These are phyloP conservation scores for Callyntrura guangdongensis DNA, from an alignment of 2,888 invertebrate species.

Conservation along the genomic window DNA sequence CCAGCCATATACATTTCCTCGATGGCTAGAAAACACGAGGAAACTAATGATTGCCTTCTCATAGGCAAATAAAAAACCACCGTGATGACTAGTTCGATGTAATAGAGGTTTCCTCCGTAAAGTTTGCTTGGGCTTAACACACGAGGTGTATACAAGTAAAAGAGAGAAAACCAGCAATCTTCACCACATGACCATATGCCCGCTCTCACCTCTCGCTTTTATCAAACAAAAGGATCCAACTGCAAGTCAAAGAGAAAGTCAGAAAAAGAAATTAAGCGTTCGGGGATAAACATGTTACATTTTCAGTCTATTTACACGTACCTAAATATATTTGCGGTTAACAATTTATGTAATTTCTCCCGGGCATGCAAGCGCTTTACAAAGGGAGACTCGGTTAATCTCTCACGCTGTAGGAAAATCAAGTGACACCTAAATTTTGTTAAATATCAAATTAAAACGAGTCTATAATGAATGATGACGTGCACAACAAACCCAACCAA, in stretches of 20 bases:
- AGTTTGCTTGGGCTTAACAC: background rate
- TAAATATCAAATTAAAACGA: slow-evolving; percentile 7
- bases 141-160: background rate
- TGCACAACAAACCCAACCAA: too few species aligned
- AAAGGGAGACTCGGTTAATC: background rate
- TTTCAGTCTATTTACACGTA: background rate
- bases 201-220: slow-evolving; percentile 38
- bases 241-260: slow-evolving; percentile 23
- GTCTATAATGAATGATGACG: too few species aligned
- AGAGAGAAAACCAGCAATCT: slow-evolving; percentile 8
- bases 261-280: slow-evolving; percentile 7
- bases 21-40: background rate
- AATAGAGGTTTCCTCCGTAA: background rate
- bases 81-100: slow-evolving; percentile 15
- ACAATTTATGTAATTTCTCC: background rate
- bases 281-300: background rate
- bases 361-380: background rate
- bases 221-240: background rate
- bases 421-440: background rate
- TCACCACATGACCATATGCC: slow-evolving; percentile 49
- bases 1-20: slow-evolving; percentile 26
- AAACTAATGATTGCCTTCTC: slow-evolving; percentile 51
- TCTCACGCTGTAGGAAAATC: background rate
- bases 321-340: slow-evolving; percentile 12
- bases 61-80: slow-evolving; percentile 27